Evolutionary conservation across 2,888 invertebrate genomes (phyloP).

Genomic region (Xanthia icteritia): DNA sequence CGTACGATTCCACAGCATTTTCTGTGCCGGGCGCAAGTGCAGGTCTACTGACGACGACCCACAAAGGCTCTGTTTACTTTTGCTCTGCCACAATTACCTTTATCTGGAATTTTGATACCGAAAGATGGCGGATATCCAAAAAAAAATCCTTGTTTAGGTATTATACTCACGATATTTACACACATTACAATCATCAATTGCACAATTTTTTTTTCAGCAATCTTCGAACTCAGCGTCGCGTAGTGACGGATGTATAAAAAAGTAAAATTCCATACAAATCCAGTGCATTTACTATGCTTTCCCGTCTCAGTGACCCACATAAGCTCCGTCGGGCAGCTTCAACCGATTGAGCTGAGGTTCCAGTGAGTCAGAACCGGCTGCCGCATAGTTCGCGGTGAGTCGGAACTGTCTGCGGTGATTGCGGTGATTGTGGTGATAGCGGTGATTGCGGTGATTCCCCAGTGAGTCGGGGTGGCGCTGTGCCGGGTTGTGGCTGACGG

Average conservation of each 20-base stretch:
- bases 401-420: too few relatives aligned
- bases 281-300: slow-evolving; percentile 43
- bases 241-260: not conserved
- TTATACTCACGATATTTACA: not conserved
- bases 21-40: slow-evolving; percentile 28
- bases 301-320: slow-evolving; percentile 77
- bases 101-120: not conserved
- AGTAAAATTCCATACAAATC: not conserved
- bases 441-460: too few relatives aligned
- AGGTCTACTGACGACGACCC: slow-evolving; percentile 68
- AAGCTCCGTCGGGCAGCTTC: slow-evolving; percentile 86
- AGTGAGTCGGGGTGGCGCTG: too few relatives aligned
- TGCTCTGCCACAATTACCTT: slow-evolving; percentile 66
- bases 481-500: too few relatives aligned
- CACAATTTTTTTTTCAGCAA: not conserved
- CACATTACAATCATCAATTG: not conserved
- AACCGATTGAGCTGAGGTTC: too few relatives aligned
- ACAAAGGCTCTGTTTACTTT: slow-evolving; percentile 85
- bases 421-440: too few relatives aligned
- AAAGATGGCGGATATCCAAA: not conserved
- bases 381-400: too few relatives aligned
- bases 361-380: too few relatives aligned
- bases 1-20: slow-evolving; percentile 27
- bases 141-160: not conserved
- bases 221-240: not conserved